Evolutionary conservation across 2,888 invertebrate genomes (phyloP).

Genomic region (Cryptophagus acutangulus): DNA sequence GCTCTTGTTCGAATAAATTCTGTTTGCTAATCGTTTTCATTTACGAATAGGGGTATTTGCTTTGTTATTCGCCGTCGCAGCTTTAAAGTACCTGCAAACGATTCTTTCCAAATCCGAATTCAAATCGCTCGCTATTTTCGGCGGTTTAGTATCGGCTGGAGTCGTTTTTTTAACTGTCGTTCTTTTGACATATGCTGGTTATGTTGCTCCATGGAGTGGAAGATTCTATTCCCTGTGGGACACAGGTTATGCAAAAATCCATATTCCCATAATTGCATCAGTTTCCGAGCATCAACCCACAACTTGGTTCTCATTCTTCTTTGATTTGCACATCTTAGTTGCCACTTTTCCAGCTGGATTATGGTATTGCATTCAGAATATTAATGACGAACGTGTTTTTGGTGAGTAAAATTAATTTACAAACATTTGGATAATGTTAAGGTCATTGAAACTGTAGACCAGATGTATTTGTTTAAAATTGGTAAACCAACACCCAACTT

Average conservation of each 20-base stretch:
- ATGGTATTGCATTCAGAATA: constrained; percentile 97
- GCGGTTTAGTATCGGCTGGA: constrained; percentile 70
- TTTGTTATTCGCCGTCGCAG: constrained; percentile 81
- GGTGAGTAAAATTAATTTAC: constrained; percentile 58
- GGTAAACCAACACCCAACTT: background rate
- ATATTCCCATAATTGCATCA: constrained; percentile 98
- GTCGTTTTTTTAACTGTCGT: constrained; percentile 81
- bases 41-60: constrained; percentile 97
- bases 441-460: background rate
- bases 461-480: background rate
- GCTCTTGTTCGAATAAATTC: constrained; percentile 11
- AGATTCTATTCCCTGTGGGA: constrained; percentile 98
- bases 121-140: constrained; percentile 77
- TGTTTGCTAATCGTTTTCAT: constrained; percentile 29
- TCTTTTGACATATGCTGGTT: constrained; percentile 84
- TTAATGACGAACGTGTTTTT: constrained; percentile 97
- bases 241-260: constrained; percentile 98
- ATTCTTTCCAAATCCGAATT: constrained; percentile 85
- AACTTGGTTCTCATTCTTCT: constrained; percentile 99
- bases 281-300: constrained; percentile 99
- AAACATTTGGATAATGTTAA: background rate
- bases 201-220: constrained; percentile 95
- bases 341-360: constrained; percentile 97
- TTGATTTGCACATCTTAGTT: constrained; percentile 94
- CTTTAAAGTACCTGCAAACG: constrained; percentile 81